Evolutionary conservation across 53 echinoderm and acorn worm genomes (phyloP).

Genomic region (Paelopatides confundens): DNA sequence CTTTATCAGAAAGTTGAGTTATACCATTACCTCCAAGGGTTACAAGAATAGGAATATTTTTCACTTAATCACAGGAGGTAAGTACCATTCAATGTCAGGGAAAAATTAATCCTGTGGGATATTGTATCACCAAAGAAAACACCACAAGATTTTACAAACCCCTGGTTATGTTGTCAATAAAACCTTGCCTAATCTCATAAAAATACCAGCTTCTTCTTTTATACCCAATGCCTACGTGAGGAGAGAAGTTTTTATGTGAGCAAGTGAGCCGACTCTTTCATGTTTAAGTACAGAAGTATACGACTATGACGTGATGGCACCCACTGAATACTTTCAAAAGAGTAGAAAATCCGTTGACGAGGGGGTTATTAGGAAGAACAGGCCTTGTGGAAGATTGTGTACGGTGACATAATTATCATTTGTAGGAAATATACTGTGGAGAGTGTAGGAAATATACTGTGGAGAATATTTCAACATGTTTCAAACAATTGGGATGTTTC

Average conservation of each 20-base stretch:
- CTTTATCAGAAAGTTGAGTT: neutral
- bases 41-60: neutral
- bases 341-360: neutral
- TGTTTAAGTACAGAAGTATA: constrained; percentile 30
- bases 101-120: constrained; percentile 25
- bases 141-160: constrained; percentile 33
- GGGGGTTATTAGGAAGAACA: too few species aligned
- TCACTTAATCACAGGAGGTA: constrained; percentile 12
- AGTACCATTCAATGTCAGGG: constrained; percentile 39
- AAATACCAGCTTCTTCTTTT: constrained; percentile 46
- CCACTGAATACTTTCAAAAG: neutral
- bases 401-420: too few species aligned
- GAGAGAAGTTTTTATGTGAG: constrained; percentile 18
- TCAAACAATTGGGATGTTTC: too few species aligned
- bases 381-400: too few species aligned
- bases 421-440: too few species aligned
- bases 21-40: neutral
- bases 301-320: neutral
- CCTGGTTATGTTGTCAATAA: constrained; percentile 46
- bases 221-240: constrained; percentile 30
- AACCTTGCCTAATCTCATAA: constrained; percentile 41
- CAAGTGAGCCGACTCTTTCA: constrained; percentile 20
- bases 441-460: too few species aligned
- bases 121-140: constrained; percentile 21
- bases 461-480: too few species aligned